Percentiles rank a stretch among this genome's conserved stretches.
Evolutionary conservation across 2,888 invertebrate species (phyloP).

Genomic region (Dione juno): DNA sequence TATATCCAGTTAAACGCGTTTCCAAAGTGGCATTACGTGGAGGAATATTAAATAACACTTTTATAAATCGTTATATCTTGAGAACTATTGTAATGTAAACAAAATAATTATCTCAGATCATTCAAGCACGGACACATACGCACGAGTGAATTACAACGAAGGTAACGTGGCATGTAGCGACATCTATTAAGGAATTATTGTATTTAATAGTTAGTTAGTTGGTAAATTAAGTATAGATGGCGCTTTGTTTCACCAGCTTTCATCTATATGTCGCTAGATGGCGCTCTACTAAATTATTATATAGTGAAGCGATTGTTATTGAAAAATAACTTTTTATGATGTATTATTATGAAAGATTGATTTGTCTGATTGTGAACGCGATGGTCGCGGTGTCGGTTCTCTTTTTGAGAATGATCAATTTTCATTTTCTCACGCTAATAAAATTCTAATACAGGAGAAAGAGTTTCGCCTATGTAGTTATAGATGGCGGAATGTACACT

Average conservation of each 20-base stretch:
- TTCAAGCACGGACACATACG: slow-evolving; percentile 32
- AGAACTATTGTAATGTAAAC: slow-evolving; percentile 44
- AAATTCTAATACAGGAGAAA: no score
- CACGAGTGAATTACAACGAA: slow-evolving; percentile 31
- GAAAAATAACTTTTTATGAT: no score
- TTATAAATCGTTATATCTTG: slow-evolving; percentile 38
- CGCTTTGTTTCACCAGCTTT: not conserved
- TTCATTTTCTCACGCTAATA: no score
- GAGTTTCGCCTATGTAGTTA: not conserved
- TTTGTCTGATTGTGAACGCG: no score
- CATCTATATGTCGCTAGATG: slow-evolving; percentile 40
- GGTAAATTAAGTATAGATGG: not conserved
- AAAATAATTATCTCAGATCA: slow-evolving; percentile 39
- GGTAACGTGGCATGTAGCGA: not conserved
- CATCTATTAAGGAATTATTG: slow-evolving; percentile 26
- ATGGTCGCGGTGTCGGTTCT: no score
- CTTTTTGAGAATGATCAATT: no score
- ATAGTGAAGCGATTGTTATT: no score
- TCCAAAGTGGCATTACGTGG: slow-evolving; percentile 5
- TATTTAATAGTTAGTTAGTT: not conserved
- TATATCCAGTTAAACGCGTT: slow-evolving; percentile 16
- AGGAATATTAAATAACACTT: slow-evolving; percentile 31
- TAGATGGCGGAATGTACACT: slow-evolving; percentile 45
- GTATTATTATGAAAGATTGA: no score
- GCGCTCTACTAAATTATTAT: slow-evolving; percentile 6